Conservation (phyloP, 2,113 vertebrate genomes). For the Planiliza haematocheilus region DNA sequence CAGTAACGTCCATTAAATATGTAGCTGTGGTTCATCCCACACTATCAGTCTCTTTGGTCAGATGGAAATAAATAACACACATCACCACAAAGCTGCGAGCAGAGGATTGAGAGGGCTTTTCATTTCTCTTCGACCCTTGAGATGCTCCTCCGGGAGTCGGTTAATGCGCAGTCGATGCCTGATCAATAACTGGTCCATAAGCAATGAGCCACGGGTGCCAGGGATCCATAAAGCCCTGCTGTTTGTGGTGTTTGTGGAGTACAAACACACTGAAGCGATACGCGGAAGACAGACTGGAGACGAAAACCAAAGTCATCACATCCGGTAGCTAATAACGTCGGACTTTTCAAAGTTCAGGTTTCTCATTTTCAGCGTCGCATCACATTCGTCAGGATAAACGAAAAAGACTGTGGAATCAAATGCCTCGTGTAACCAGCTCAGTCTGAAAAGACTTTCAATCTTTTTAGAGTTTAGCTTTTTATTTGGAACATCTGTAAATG, state of each 20-base stretch:
- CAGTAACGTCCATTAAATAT: too few species aligned
- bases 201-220: slow-evolving; percentile 6
- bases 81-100: neutral
- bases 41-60: neutral
- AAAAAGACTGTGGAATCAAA: too few species aligned
- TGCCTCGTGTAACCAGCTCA: too few species aligned
- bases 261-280: neutral
- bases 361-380: neutral
- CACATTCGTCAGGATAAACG: too few species aligned
- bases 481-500: too few species aligned
- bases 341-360: neutral
- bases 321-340: neutral
- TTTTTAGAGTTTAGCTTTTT: too few species aligned
- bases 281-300: neutral
- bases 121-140: neutral
- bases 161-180: slow-evolving; percentile 4
- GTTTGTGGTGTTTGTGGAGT: neutral
- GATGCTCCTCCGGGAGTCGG: neutral
- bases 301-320: neutral
- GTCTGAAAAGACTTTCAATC: too few species aligned
- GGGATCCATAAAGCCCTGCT: slow-evolving; percentile 7
- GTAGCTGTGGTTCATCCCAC: too few species aligned
- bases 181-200: slow-evolving; percentile 13
- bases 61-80: neutral
- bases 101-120: neutral